A percentile compares a stretch with the other conserved stretches of the same genome.
Evolutionary conservation across 2,888 invertebrate species (phyloP).

Genomic region (Drosophila birchii): DNA sequence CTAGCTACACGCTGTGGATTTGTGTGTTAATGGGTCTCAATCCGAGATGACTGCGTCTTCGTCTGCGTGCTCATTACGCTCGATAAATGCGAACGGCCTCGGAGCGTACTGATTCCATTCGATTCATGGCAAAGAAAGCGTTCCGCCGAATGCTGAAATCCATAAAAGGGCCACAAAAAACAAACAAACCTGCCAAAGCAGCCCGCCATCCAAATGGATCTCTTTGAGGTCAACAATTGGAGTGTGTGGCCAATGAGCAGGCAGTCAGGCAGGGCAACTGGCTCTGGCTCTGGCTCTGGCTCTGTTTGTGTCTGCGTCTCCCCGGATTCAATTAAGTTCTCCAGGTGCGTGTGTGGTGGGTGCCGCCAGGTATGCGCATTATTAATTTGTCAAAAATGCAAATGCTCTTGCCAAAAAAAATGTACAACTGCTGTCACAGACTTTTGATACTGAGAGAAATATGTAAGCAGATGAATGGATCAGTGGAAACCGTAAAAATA

Average conservation of each 20-base stretch:
- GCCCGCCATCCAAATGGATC: slow-evolving; percentile 41
- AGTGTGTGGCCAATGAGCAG: slow-evolving; percentile 44
- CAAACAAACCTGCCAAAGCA: slow-evolving; percentile 25
- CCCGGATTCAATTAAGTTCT: slow-evolving; percentile 56
- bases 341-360: slow-evolving; percentile 7
- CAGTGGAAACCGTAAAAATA: neutral
- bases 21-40: slow-evolving; percentile 47
- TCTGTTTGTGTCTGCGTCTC: too few species aligned
- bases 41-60: slow-evolving; percentile 15
- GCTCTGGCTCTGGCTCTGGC: too few species aligned
- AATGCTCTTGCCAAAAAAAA: slow-evolving; percentile 51
- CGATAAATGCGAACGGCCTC: slow-evolving; percentile 61
- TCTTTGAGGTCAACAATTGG: slow-evolving; percentile 64
- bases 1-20: slow-evolving; percentile 36
- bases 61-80: slow-evolving; percentile 52
- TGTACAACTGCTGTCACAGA: slow-evolving; percentile 34
- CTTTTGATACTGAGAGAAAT: slow-evolving; percentile 1
- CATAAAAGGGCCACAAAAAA: slow-evolving; percentile 25
- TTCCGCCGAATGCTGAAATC: slow-evolving; percentile 44
- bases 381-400: slow-evolving; percentile 45
- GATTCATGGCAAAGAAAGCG: slow-evolving; percentile 61
- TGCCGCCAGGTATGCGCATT: slow-evolving; percentile 29
- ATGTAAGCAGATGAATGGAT: neutral
- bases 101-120: slow-evolving; percentile 12
- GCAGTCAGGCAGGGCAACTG: too few species aligned